phyloP scores from a whole-genome alignment of 1,140 invertebrate species.

The Choristoneura fumiferana region DNA sequence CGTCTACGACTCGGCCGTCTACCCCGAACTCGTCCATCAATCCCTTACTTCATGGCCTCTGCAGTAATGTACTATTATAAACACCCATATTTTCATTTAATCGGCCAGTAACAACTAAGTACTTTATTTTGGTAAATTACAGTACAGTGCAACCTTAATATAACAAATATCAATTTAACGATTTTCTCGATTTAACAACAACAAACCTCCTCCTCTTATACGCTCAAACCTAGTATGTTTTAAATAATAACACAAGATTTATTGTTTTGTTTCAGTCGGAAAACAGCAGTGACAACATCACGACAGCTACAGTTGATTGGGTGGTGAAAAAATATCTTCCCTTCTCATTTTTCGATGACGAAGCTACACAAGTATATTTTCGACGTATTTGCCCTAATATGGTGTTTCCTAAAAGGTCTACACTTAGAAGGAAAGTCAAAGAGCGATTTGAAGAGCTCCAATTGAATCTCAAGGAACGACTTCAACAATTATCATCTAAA shows the following conservation, averaged over 20 bases:
- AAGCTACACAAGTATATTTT: conserved; percentile 48
- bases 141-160: background rate
- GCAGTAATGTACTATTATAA: background rate
- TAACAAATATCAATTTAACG: background rate
- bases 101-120: conserved; percentile 3
- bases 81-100: conserved; percentile 13
- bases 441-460: conserved; percentile 40
- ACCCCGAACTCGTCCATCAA: too few relatives aligned
- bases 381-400: conserved; percentile 37
- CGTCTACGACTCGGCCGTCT: too few relatives aligned
- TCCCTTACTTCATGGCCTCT: too few relatives aligned
- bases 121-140: conserved; percentile 1
- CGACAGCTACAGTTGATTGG: conserved; percentile 39
- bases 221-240: too few relatives aligned
- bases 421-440: conserved; percentile 38
- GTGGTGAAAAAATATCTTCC: conserved; percentile 52
- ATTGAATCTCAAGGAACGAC: conserved; percentile 36
- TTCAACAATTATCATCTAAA: conserved; percentile 43
- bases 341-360: conserved; percentile 52
- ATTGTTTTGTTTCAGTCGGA: conserved; percentile 27
- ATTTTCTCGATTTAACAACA: conserved; percentile 24
- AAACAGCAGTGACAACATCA: conserved; percentile 35
- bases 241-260: too few relatives aligned
- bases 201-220: too few relatives aligned
- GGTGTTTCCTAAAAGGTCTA: conserved; percentile 36